phyloP scores from a whole-genome alignment of 2,888 invertebrate species.

The Polydrusus pterygomalis region DNA sequence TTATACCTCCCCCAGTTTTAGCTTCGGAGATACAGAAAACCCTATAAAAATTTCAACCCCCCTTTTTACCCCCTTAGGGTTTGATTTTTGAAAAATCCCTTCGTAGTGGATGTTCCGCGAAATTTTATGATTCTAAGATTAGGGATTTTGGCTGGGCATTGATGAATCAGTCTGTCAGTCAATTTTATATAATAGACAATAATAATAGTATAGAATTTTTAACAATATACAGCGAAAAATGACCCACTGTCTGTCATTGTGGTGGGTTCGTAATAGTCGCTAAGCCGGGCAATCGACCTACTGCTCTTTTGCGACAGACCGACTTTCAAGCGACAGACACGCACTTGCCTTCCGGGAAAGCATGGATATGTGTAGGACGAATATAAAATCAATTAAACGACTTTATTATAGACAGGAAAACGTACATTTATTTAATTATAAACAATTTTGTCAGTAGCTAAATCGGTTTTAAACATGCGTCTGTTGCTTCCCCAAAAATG shows the following conservation, averaged over 20 bases:
- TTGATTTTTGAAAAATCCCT: too few species aligned
- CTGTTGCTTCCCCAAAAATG: neutral
- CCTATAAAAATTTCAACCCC: too few species aligned
- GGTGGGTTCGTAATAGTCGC: constrained; percentile 42
- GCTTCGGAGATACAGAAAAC: too few species aligned
- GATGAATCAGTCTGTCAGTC: too few species aligned
- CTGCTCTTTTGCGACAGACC: constrained; percentile 50
- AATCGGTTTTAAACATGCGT: neutral
- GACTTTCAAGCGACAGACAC: constrained; percentile 54
- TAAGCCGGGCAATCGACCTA: constrained; percentile 47
- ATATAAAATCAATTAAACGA: constrained; percentile 43
- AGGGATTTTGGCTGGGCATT: too few species aligned
- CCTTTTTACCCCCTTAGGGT: too few species aligned
- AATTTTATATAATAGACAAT: too few species aligned
- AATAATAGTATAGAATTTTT: too few species aligned
- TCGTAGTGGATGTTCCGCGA: too few species aligned
- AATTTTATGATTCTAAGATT: too few species aligned
- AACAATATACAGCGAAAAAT: neutral
- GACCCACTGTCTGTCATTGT: constrained; percentile 38
- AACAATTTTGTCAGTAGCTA: neutral
- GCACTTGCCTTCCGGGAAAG: constrained; percentile 54
- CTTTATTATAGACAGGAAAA: constrained; percentile 38
- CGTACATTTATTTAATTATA: constrained; percentile 36
- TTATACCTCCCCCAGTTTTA: too few species aligned
- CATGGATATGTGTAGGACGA: constrained; percentile 45